A percentile compares a stretch with the other conserved stretches of the same genome.
These are phyloP conservation scores for Hemaris fuciformis DNA, from an alignment of 2,888 invertebrate genomes.

Conservation along the genomic window DNA sequence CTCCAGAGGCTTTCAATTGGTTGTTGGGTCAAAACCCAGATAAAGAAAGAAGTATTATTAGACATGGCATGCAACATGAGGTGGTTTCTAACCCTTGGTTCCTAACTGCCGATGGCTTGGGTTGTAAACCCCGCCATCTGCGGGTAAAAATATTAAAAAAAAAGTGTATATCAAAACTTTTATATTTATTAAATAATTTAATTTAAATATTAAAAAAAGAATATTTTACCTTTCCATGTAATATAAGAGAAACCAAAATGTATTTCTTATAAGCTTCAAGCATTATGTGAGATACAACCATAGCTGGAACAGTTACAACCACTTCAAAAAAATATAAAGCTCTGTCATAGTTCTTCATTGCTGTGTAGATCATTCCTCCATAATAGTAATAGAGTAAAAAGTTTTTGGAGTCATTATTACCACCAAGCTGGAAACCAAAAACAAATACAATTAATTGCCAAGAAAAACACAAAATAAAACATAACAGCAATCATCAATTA, in stretches of 20 bases:
- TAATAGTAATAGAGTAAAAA: slow-evolving; percentile 98
- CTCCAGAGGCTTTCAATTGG: too few relatives aligned
- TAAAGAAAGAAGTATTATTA: too few relatives aligned
- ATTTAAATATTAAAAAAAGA: not conserved
- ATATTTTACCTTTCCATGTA: slow-evolving; percentile 90
- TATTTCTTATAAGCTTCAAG: slow-evolving; percentile 98
- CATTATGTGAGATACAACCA: slow-evolving; percentile 98
- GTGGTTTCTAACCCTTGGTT: too few relatives aligned
- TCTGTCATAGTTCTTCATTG: slow-evolving; percentile 94
- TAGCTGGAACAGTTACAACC: slow-evolving; percentile 96
- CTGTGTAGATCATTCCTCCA: slow-evolving; percentile 98
- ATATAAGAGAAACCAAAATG: slow-evolving; percentile 93
- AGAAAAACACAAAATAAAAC: too few relatives aligned
- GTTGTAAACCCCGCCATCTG: too few relatives aligned
- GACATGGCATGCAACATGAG: too few relatives aligned
- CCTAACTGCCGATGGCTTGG: too few relatives aligned
- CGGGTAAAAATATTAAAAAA: too few relatives aligned
- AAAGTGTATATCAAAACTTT: too few relatives aligned
- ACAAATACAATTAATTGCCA: not conserved
- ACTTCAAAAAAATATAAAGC: slow-evolving; percentile 98
- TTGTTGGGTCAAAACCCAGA: too few relatives aligned
- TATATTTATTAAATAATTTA: not conserved
- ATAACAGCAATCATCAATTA: too few relatives aligned
- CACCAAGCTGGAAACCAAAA: slow-evolving; percentile 74
- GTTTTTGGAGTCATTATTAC: slow-evolving; percentile 92